phyloP scores from a whole-genome alignment of 2,113 vertebrate species.

The Malurus elegans region DNA sequence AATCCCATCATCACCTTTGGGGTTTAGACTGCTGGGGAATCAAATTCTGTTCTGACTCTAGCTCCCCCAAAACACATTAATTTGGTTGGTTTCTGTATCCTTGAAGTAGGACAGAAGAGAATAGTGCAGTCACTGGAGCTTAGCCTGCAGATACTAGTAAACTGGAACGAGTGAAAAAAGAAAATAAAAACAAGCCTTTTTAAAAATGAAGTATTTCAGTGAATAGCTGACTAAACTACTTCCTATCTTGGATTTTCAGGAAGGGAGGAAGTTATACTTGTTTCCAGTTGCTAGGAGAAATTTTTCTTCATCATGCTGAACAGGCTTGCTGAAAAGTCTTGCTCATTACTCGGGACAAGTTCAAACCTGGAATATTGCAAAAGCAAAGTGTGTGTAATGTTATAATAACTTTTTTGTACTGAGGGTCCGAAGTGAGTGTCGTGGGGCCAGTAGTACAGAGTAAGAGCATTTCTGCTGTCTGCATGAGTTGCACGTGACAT shows the following conservation, averaged over 20 bases:
- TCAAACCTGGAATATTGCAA: background rate
- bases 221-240: background rate
- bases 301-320: background rate
- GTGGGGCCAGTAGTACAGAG: background rate
- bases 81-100: background rate
- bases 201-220: background rate
- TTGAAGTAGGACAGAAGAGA: background rate
- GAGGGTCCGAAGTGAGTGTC: background rate
- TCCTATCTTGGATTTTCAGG: background rate
- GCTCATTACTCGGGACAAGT: background rate
- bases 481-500: background rate
- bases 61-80: background rate
- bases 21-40: background rate
- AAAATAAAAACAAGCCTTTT: background rate
- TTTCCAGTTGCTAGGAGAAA: background rate
- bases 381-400: background rate
- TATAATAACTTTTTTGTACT: background rate
- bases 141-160: background rate
- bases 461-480: background rate
- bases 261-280: background rate
- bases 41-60: background rate
- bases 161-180: background rate
- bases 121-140: background rate
- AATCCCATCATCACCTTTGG: background rate
- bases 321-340: background rate